Evolutionary conservation across 1,140 invertebrate species (phyloP).

Genomic region (Pseudomyrmex gracilis): DNA sequence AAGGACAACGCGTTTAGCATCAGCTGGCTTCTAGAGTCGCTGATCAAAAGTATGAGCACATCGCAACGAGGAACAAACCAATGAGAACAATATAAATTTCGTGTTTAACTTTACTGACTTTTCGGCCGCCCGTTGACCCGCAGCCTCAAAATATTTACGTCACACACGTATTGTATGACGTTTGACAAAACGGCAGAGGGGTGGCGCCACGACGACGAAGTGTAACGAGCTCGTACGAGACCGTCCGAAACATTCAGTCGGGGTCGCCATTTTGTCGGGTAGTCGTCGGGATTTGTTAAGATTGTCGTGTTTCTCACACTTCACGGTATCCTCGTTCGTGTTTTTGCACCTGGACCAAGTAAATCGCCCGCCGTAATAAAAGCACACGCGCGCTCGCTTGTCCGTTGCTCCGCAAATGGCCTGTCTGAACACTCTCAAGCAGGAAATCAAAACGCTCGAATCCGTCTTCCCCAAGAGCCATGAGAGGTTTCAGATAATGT

Average conservation of each 20-base stretch:
- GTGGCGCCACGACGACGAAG: constrained; percentile 52
- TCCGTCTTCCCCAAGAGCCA: constrained; percentile 97
- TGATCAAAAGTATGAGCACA: too few relatives aligned
- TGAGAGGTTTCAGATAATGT: constrained; percentile 98
- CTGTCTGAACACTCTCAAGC: constrained; percentile 98
- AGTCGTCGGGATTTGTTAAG: constrained; percentile 75
- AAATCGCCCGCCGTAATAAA: constrained; percentile 51
- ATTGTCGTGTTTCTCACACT: constrained; percentile 72
- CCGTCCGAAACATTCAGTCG: constrained; percentile 72
- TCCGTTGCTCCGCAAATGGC: constrained; percentile 90
- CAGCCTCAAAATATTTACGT: constrained; percentile 65
- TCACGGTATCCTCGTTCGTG: constrained; percentile 50
- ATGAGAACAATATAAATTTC: not conserved
- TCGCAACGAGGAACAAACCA: too few relatives aligned
- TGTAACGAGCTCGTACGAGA: constrained; percentile 67
- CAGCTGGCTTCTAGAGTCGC: too few relatives aligned
- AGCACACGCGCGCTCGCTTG: constrained; percentile 40
- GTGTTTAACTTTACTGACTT: constrained; percentile 22
- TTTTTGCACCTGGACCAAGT: constrained; percentile 54
- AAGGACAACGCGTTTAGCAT: too few relatives aligned
- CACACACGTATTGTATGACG: not conserved
- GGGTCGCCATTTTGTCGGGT: constrained; percentile 80
- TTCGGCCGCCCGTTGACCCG: not conserved
- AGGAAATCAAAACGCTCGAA: constrained; percentile 98
- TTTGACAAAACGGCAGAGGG: constrained; percentile 37